Evolutionary conservation across 1,140 invertebrate genomes (phyloP), one percentile per base, ranked within the genome.

Genomic region (Liolophura sinensis): DNA sequence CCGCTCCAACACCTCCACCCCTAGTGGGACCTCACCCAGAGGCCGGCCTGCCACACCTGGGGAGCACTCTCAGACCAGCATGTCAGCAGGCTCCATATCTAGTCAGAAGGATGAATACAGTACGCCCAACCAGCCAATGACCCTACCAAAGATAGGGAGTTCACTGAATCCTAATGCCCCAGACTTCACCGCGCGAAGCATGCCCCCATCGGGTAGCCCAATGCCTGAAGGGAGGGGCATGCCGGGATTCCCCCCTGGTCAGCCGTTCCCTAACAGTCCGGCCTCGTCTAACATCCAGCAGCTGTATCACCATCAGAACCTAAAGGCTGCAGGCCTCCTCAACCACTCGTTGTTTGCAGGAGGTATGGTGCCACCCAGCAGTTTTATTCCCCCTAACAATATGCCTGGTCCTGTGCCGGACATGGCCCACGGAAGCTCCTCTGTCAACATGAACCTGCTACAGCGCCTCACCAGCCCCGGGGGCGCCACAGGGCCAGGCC

Each of bases 101-200:
- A 69, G 65, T 66, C 78, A 78, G 54, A 81, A 79, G 59, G 76
- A 80, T 59, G 79, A 82, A 68, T 81, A 83, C 72, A 71, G 81
- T 67, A 75, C 87, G 78, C 61, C 87, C 80, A 59, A 78, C 57
- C 77, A 82, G 62, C 82, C 82, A 25, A 81, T 84, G 80, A 85
- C 80, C 18, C 71, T 84, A 57, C 82, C 82, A 11, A 79, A 83
- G 59, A 83, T 87, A 40, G 83, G 86, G 66, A 94, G 92, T 48
- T 88, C 92, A 59, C 87, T 95, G 59, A 95, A 95, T 85, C 93
- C 93, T 1, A 90, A 93, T 75, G 93, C 93, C 22, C 92, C 93
- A 1, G 92, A 94, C 83, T 95, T 95, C 78, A 88, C 88, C 57
- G 70, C 71, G 60, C 27, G 48, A 40, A 60, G 25, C 52, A 25